These are phyloP conservation scores for Callyntrura sp. DNA, from an alignment of 2,888 invertebrate species.

Conservation along the genomic window DNA sequence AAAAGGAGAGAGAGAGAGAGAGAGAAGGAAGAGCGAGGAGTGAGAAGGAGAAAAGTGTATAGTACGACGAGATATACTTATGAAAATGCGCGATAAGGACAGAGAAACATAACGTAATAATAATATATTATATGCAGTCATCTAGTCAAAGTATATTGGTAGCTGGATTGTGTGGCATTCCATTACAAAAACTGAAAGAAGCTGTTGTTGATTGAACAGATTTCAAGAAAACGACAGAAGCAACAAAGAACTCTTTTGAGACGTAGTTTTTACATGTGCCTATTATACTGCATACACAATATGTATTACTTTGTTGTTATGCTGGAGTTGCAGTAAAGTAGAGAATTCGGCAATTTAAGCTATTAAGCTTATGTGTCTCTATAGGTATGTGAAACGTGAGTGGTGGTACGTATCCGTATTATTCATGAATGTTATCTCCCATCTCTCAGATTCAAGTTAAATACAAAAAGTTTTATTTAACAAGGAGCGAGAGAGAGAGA, in stretches of 20 bases:
- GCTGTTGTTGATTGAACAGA: constrained; percentile 13
- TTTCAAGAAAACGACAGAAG: background rate
- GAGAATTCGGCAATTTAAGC: too few species aligned
- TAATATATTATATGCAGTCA: background rate
- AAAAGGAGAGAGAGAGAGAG: background rate
- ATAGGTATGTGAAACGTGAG: too few species aligned
- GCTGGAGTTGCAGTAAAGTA: too few species aligned
- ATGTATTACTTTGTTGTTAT: background rate
- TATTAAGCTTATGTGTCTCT: too few species aligned
- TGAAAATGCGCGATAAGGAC: background rate
- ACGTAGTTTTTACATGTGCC: background rate
- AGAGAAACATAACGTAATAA: background rate
- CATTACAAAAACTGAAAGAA: background rate
- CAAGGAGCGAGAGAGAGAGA: background rate
- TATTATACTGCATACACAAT: background rate
- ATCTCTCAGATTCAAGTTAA: constrained; percentile 15
- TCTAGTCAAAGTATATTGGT: background rate
- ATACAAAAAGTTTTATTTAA: background rate
- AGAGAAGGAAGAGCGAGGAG: too few species aligned
- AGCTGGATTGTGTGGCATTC: background rate
- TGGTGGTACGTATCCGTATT: too few species aligned
- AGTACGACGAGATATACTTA: background rate
- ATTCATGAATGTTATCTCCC: background rate
- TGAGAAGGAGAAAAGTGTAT: too few species aligned
- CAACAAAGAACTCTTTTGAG: constrained; percentile 28